A percentile compares a stretch with the other conserved stretches of the same genome.
phyloP scores from a whole-genome alignment of 2,797 vertebrate species.

The Cossypha niveicapilla region DNA sequence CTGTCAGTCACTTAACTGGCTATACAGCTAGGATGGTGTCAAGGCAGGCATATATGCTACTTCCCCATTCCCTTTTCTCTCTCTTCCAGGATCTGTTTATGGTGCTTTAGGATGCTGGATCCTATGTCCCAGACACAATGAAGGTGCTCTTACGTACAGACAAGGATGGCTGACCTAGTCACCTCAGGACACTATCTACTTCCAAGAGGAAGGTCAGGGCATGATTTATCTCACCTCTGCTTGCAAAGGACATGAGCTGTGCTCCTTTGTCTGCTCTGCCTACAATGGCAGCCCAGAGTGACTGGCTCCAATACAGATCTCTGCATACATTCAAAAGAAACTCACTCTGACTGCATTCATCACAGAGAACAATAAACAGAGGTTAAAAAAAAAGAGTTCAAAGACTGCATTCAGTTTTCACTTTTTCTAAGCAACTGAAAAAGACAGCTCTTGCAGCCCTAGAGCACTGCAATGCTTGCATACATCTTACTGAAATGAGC shows the following conservation, averaged over 20 bases:
- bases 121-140: background rate
- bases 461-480: background rate
- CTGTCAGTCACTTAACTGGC: background rate
- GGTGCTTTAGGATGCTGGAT: rapidly evolving
- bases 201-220: background rate
- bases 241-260: background rate
- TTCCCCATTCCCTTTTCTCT: background rate
- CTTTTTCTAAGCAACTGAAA: background rate
- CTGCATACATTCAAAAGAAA: background rate
- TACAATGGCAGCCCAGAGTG: background rate
- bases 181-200: background rate
- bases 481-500: background rate
- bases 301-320: background rate
- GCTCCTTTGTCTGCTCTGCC: background rate
- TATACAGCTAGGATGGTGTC: background rate
- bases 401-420: background rate
- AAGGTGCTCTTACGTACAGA: background rate
- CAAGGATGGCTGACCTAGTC: background rate
- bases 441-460: background rate
- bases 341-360: background rate
- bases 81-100: background rate
- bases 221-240: background rate
- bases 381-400: slow-evolving; percentile 4
- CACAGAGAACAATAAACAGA: slow-evolving; percentile 1
- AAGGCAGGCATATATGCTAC: background rate